Evolutionary conservation across 2,797 vertebrate genomes (phyloP).

Genomic region (Enteromius thamalakanensis): DNA sequence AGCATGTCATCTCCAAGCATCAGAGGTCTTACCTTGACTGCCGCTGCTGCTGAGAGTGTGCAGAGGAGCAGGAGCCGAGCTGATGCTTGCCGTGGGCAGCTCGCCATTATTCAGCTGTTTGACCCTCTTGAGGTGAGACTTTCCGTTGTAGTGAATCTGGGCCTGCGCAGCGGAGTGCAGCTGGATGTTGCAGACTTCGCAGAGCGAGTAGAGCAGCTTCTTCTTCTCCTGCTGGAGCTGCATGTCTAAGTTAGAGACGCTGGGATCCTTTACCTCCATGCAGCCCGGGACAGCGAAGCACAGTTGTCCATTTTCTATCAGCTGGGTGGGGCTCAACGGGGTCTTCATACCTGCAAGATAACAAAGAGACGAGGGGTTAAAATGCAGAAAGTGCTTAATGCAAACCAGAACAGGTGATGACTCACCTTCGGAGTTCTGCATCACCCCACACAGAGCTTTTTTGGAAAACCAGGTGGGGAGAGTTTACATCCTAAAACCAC

Average conservation of each 20-base stretch:
- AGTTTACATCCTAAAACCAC: constrained; percentile 35
- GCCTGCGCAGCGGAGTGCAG: constrained; percentile 86
- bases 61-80: constrained; percentile 52
- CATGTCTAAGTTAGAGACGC: constrained; percentile 68
- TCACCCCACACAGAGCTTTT: constrained; percentile 23
- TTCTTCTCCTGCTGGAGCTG: constrained; percentile 77
- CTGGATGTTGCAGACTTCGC: constrained; percentile 88
- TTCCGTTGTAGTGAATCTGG: constrained; percentile 87
- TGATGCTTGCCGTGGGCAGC: constrained; percentile 66
- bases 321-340: constrained; percentile 76
- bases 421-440: constrained; percentile 44
- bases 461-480: constrained; percentile 25
- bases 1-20: constrained; percentile 3
- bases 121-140: constrained; percentile 84
- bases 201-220: constrained; percentile 84
- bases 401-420: constrained; percentile 4
- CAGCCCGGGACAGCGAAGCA: constrained; percentile 73
- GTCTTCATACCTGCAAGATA: constrained; percentile 77
- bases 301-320: constrained; percentile 81
- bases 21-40: constrained; percentile 76
- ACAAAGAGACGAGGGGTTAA: background rate
- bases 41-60: constrained; percentile 64
- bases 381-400: background rate
- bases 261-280: constrained; percentile 79
- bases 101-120: constrained; percentile 86